A percentile compares a stretch with the other conserved stretches of the same genome.
phyloP scores from a whole-genome alignment of 2,888 invertebrate species.

The Acrocyrtus sp. region DNA sequence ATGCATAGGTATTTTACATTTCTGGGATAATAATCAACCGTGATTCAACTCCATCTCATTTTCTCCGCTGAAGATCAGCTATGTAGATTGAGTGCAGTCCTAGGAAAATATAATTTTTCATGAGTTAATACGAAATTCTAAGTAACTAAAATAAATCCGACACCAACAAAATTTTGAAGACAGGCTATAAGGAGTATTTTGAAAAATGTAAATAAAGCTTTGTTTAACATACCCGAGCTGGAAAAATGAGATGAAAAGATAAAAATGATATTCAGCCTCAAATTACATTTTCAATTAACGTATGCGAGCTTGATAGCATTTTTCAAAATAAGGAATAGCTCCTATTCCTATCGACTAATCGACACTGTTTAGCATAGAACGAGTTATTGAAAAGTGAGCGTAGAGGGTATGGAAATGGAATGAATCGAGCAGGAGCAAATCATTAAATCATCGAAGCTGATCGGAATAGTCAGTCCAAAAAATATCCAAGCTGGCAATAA shows the following conservation, averaged over 20 bases:
- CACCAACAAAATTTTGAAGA: too few relatives aligned
- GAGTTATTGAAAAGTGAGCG: neutral
- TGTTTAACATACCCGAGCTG: neutral
- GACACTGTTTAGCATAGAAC: neutral
- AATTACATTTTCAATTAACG: slow-evolving; percentile 19
- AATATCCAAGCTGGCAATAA: neutral
- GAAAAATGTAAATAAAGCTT: neutral
- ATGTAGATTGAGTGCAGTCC: too few relatives aligned
- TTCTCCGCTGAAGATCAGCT: too few relatives aligned
- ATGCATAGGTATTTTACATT: too few relatives aligned
- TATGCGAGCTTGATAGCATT: neutral
- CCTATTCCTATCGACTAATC: too few relatives aligned
- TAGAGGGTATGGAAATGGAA: neutral
- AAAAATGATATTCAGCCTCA: neutral
- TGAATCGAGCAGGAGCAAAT: too few relatives aligned
- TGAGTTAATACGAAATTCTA: neutral
- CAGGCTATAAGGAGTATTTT: neutral
- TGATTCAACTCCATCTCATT: slow-evolving; percentile 19
- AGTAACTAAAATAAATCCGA: neutral
- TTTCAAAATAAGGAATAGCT: too few relatives aligned
- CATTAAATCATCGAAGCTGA: neutral
- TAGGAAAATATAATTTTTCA: neutral
- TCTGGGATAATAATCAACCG: slow-evolving; percentile 36
- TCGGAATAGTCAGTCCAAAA: neutral
- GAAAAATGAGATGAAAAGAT: neutral